phyloP scores from a whole-genome alignment of 1,140 invertebrate species.

The Agraylea sexmaculata region DNA sequence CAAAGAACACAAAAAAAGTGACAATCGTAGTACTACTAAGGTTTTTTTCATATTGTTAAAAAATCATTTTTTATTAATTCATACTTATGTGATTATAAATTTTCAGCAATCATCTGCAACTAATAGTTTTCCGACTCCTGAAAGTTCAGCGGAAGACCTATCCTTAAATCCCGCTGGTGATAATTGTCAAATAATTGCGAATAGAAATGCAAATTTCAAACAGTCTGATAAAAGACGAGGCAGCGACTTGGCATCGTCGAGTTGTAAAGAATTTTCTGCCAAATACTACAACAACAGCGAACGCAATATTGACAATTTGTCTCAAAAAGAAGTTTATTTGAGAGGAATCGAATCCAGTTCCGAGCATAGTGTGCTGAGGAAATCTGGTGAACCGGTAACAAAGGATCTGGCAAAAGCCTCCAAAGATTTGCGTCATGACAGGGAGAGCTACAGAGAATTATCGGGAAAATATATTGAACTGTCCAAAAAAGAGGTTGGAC shows the following conservation, averaged over 20 bases:
- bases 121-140: constrained; percentile 22
- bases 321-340: constrained; percentile 16
- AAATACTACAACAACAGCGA: constrained; percentile 20
- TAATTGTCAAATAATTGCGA: constrained; percentile 37
- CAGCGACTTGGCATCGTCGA: constrained; percentile 19
- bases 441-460: constrained; percentile 36
- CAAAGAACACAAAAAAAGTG: constrained; percentile 13
- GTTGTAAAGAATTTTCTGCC: constrained; percentile 13
- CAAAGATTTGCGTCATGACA: constrained; percentile 36
- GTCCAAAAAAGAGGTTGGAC: constrained; percentile 29
- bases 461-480: constrained; percentile 38
- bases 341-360: constrained; percentile 20
- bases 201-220: constrained; percentile 29
- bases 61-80: neutral
- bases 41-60: neutral
- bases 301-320: constrained; percentile 19
- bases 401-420: constrained; percentile 35
- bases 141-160: constrained; percentile 32
- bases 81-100: neutral
- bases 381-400: constrained; percentile 30
- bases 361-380: constrained; percentile 20
- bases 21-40: constrained; percentile 10
- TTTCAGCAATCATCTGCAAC: constrained; percentile 14
- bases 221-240: constrained; percentile 23
- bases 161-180: constrained; percentile 24